These are phyloP conservation scores for Campoletis raptor DNA, from an alignment of 2,888 invertebrate species.

Conservation along the genomic window DNA sequence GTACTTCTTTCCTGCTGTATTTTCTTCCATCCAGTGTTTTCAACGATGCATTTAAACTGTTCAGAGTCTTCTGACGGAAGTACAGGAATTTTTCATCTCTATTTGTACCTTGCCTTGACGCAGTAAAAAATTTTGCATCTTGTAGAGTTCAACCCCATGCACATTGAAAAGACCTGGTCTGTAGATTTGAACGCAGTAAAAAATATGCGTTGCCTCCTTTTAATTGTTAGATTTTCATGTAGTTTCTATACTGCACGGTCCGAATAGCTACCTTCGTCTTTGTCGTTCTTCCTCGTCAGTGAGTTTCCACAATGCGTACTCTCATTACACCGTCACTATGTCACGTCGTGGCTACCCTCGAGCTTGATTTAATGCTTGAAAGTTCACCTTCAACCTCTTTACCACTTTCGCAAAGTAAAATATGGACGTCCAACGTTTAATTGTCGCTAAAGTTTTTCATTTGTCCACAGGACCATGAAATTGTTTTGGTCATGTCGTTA, in stretches of 20 bases:
- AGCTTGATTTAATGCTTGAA: slow-evolving; percentile 29
- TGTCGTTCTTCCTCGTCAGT: background rate
- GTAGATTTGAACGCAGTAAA: background rate
- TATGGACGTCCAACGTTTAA: slow-evolving; percentile 32
- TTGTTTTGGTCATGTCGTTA: background rate
- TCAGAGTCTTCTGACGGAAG: background rate
- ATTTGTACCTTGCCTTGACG: background rate
- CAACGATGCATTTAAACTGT: background rate
- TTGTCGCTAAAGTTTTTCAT: slow-evolving; percentile 14
- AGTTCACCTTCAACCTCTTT: slow-evolving; percentile 13
- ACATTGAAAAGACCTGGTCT: background rate
- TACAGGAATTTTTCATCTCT: background rate
- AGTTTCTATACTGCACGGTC: slow-evolving; percentile 7
- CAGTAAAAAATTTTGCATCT: background rate
- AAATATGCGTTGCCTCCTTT: background rate
- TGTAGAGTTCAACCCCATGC: background rate
- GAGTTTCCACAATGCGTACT: slow-evolving; percentile 20
- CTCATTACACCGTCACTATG: slow-evolving; percentile 32
- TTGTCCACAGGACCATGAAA: background rate
- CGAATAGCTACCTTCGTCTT: slow-evolving; percentile 1
- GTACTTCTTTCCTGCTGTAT: background rate
- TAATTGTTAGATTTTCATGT: background rate
- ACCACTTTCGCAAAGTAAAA: slow-evolving; percentile 18
- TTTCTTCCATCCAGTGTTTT: background rate
- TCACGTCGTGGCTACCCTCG: slow-evolving; percentile 16